Evolutionary conservation across 2,888 invertebrate genomes (phyloP), one percentile per base, ranked within the genome.

Genomic region (Mayetiola destructor): DNA sequence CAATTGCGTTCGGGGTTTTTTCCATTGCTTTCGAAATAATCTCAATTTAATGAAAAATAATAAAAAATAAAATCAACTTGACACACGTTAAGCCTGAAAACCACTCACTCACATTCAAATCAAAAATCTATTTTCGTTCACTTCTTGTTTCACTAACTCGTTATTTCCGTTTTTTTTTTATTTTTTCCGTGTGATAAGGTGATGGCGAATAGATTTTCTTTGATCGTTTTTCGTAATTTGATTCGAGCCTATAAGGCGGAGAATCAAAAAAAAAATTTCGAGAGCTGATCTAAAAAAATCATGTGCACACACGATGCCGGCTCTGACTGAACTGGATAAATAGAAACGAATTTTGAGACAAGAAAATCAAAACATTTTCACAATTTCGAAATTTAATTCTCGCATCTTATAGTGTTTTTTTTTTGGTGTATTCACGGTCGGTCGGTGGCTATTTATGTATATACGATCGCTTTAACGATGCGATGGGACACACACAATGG

Each of bases 361-460:
- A 48, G 48, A 27, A 48, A 48, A 48, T 48, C 48, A 18, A 27
- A n/a, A 5, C 27, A 6, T 48, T 48, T 27, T 27, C 48, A 48
- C 27, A 48, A 12, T 2, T 18, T 39, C 18, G 39, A 39, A 20
- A 3, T 42, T 23, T 42, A 14, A n/a, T 16, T 27, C 14, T 48
- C 27, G 12, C 23, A 12, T 14, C 23, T 21, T 23, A 12, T 3
- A 36, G 36, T 36, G 21, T 14, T 23, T 23, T 42, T 14, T 23
- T 23, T 23, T 12, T 23, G 23, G 23, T 27, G 27, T 27, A 48
- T 48, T 48, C 48, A 27, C 27, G 14, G 48, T n/a, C 48, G 48
- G 48, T 27, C 27, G 48, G 48, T 48, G n/a, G 27, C 48, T 48
- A 48, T 48, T 48, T 48, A 27, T n/a, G 48, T 27, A n/a, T n/a